Evolutionary conservation across 2,113 vertebrate species (phyloP).

Genomic region (Piprites chloris): DNA sequence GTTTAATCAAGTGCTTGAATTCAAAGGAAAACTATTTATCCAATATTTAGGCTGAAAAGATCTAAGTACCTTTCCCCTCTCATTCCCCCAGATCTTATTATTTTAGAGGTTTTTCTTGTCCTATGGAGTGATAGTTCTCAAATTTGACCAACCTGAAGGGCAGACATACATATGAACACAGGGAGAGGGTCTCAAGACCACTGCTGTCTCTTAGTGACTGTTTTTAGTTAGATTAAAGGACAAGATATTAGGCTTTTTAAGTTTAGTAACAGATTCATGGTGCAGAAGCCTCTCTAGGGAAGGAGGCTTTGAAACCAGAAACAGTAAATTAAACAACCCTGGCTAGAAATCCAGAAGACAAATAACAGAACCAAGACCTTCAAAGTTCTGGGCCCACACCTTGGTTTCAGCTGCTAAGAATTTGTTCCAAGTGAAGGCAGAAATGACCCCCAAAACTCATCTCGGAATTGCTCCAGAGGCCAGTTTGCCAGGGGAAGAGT

Average conservation of each 20-base stretch:
- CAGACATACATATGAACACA: background rate
- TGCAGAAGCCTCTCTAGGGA: background rate
- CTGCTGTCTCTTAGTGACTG: background rate
- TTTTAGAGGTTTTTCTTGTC: background rate
- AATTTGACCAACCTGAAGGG: background rate
- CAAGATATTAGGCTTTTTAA: background rate
- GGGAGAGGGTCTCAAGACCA: background rate
- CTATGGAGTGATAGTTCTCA: background rate
- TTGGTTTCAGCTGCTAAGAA: background rate
- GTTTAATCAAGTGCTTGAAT: background rate
- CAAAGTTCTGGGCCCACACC: background rate
- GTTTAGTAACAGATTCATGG: background rate
- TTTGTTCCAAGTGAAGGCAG: background rate
- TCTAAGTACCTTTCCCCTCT: background rate
- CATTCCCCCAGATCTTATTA: rapidly evolving
- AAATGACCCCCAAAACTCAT: background rate
- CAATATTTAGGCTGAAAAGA: background rate
- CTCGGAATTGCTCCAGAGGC: background rate
- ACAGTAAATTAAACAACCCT: background rate
- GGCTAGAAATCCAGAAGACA: background rate
- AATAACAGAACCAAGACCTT: background rate
- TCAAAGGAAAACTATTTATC: background rate
- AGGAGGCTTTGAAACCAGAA: background rate
- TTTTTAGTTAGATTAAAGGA: background rate
- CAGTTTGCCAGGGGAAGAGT: background rate